phyloP scores from a whole-genome alignment of 2,888 invertebrate species.

The Morpho achilles region DNA sequence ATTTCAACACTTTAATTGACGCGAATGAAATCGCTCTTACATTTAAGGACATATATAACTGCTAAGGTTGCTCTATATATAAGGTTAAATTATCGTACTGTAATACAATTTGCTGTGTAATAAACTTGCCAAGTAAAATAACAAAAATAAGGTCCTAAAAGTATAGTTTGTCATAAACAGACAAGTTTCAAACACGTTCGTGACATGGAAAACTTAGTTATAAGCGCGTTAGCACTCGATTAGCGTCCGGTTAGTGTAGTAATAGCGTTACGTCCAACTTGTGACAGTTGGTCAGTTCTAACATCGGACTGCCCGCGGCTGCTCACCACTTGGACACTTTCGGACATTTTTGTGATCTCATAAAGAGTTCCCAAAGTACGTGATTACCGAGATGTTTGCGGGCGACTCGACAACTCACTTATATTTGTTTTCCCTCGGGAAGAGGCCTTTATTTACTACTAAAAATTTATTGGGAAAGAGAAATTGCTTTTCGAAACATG shows the following conservation, averaged over 20 bases:
- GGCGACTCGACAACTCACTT: not conserved
- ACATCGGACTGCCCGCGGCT: slow-evolving; percentile 1
- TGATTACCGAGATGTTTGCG: not conserved
- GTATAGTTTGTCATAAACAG: not conserved
- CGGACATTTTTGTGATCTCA: slow-evolving; percentile 3
- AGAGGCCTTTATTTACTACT: not conserved
- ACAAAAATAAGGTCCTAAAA: too few species aligned
- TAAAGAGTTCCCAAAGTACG: slow-evolving; percentile 11
- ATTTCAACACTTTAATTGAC: too few species aligned
- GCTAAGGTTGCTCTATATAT: too few species aligned
- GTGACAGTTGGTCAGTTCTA: slow-evolving; percentile 13
- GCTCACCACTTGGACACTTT: slow-evolving; percentile 7
- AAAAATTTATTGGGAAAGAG: too few species aligned
- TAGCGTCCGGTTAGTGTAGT: not conserved
- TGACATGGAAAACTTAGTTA: not conserved
- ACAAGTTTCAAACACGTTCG: not conserved
- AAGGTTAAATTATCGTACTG: too few species aligned
- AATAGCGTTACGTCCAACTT: slow-evolving; percentile 2
- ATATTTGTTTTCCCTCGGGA: not conserved
- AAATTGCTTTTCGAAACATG: too few species aligned
- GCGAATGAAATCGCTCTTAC: too few species aligned
- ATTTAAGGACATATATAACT: too few species aligned
- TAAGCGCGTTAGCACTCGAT: slow-evolving; percentile 3
- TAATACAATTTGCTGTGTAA: too few species aligned
- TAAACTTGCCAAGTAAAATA: too few species aligned